Conservation (phyloP, 2,888 invertebrate genomes). For the Leptarthrus brevirostris region DNA sequence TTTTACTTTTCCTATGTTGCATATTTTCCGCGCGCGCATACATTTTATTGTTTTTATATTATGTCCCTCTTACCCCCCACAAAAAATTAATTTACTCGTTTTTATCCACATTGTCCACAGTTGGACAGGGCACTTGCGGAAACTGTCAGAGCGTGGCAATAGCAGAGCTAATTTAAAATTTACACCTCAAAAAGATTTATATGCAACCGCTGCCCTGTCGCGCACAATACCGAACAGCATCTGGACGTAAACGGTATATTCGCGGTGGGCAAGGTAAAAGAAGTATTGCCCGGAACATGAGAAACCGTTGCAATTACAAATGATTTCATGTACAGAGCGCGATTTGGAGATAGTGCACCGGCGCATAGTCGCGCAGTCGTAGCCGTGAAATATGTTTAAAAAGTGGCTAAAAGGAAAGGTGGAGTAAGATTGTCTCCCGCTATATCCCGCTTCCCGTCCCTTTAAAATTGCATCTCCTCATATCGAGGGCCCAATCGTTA, state of each 20-base stretch:
- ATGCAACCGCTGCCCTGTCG: no score
- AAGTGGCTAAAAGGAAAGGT: constrained; percentile 15
- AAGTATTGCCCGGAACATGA: background rate
- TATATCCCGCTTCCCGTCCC: background rate
- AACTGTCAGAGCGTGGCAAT: background rate
- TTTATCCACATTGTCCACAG: background rate
- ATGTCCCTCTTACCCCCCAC: no score
- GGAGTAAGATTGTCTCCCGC: background rate
- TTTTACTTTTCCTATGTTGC: no score
- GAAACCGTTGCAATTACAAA: constrained; percentile 28
- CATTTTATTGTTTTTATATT: constrained; percentile 2
- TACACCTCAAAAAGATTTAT: background rate
- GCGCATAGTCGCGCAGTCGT: background rate
- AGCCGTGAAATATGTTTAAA: constrained; percentile 24
- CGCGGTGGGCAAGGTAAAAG: background rate
- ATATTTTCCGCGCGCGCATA: background rate
- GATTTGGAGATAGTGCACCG: constrained; percentile 15
- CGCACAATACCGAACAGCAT: no score
- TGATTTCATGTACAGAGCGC: constrained; percentile 23
- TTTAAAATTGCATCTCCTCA: background rate
- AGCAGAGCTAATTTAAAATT: background rate
- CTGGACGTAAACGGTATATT: background rate
- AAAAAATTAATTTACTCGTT: constrained; percentile 24
- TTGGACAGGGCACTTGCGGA: background rate
- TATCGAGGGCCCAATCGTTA: no score